phyloP scores from a whole-genome alignment of 2,888 invertebrate species.

The Microctonus brassicae region DNA sequence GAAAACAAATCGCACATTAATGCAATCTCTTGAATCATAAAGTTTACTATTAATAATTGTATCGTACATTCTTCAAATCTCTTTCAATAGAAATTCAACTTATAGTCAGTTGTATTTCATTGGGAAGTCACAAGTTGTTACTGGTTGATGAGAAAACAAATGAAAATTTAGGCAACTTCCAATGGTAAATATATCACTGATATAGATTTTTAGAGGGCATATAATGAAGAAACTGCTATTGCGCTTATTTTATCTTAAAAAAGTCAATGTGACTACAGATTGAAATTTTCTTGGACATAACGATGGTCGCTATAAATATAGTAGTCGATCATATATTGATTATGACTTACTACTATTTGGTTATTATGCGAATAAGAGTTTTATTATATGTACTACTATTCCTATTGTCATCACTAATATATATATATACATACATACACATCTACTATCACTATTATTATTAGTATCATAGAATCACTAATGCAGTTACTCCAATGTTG shows the following conservation, averaged over 20 bases:
- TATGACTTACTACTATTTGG: constrained; percentile 1
- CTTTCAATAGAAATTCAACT: too few species aligned
- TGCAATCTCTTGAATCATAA: neutral
- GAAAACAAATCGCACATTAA: neutral
- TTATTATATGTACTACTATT: neutral
- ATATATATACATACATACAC: neutral
- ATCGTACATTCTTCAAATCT: neutral
- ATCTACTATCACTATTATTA: neutral
- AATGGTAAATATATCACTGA: too few species aligned
- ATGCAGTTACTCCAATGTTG: neutral
- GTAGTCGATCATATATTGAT: constrained; percentile 8
- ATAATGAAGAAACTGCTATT: neutral
- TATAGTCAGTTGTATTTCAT: too few species aligned
- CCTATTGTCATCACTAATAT: neutral
- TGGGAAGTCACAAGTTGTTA: too few species aligned
- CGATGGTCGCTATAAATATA: constrained; percentile 3
- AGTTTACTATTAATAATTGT: neutral
- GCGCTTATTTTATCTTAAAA: neutral
- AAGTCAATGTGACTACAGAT: neutral
- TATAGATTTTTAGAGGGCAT: too few species aligned
- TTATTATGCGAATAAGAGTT: neutral
- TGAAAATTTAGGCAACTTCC: too few species aligned
- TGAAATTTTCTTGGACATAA: neutral
- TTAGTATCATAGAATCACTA: too few species aligned
- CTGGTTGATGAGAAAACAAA: too few species aligned